Conservation (phyloP, 2,113 vertebrate genomes). For the Theristicus caerulescens region DNA sequence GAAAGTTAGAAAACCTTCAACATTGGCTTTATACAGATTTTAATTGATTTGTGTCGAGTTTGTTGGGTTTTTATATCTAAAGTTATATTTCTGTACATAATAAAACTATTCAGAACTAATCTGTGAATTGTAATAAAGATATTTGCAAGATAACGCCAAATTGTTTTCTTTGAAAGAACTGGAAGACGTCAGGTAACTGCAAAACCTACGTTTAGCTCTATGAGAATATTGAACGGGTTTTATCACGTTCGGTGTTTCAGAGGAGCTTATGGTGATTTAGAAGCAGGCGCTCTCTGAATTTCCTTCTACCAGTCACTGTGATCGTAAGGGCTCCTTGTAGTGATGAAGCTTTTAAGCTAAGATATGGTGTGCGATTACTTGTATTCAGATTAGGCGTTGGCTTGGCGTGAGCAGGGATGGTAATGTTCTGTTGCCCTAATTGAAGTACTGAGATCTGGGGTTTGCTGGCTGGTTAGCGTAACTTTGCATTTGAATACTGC, state of each 20-base stretch:
- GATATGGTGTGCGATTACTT: neutral
- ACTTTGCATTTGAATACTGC: neutral
- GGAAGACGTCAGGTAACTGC: fast-evolving
- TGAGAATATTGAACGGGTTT: neutral
- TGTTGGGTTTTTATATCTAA: constrained; percentile 72
- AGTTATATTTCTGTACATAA: constrained; percentile 78
- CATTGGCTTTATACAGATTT: constrained; percentile 56
- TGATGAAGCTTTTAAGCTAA: neutral
- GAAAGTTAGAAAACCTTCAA: constrained; percentile 12
- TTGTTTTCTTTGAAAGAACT: neutral
- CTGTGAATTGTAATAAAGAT: constrained; percentile 77
- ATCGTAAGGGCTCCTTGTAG: neutral
- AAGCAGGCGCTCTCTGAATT: neutral
- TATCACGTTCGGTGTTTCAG: neutral
- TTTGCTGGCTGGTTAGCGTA: neutral
- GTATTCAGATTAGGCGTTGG: neutral
- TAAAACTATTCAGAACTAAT: constrained; percentile 67
- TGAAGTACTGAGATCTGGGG: neutral
- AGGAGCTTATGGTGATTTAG: neutral
- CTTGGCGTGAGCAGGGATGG: neutral
- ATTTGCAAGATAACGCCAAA: constrained; percentile 66
- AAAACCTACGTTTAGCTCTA: neutral
- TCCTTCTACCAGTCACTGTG: neutral
- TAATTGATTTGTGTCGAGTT: constrained; percentile 51
- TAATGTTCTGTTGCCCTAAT: neutral